Base-by-base conservation (phyloP, 2,113 vertebrate genomes). In the Apteryx mantelli region DNA sequence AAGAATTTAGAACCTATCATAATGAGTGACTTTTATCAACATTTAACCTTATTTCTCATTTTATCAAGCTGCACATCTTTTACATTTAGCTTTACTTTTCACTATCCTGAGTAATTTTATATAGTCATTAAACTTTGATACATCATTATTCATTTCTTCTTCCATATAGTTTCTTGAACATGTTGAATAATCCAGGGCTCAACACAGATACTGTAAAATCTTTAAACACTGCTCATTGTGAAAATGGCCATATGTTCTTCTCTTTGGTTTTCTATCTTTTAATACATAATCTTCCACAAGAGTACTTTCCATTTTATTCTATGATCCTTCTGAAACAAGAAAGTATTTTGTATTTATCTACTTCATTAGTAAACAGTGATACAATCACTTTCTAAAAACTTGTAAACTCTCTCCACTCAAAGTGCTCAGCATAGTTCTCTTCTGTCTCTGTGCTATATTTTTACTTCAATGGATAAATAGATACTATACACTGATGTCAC, bases 361-460 rank as follows among this genome's bases (percentile, higher is more conserved):
- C 38, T 61, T 69, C 64, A 36, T 76, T 56, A 56, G 25, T 77
- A 93, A 92, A 69, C 20, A 65, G 28, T 1, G 2, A 48, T 65
- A 30, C 8, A 64, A 0, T 53, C 1, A 7, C 38, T 91, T 83
- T 52, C 42, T 46, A 6, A 52, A 68, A 13, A 25, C 32, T 84
- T 81, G 56, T 7, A 0, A 7, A 80, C 53, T 88, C 13, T 73
- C 2, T 44, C 30, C 4, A 5, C 64, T 5, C 0, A 0, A n/a
- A 30, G 19, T 61, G 44, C 38, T 94, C 19, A 53, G 25, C 22
- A 5, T 46, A 44, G 13, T 46, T 88, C 61, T 73, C 9, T 73
- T 5, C 21, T 53, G 20, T 82, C 38, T 76, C 13, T 1, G 0
- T 48, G n/a, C 25, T 42, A 10, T 60, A 15, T 7, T 68, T 58